Base-by-base conservation (phyloP, 2,888 invertebrate species). In the Hirtodrosophila confusa region DNA sequence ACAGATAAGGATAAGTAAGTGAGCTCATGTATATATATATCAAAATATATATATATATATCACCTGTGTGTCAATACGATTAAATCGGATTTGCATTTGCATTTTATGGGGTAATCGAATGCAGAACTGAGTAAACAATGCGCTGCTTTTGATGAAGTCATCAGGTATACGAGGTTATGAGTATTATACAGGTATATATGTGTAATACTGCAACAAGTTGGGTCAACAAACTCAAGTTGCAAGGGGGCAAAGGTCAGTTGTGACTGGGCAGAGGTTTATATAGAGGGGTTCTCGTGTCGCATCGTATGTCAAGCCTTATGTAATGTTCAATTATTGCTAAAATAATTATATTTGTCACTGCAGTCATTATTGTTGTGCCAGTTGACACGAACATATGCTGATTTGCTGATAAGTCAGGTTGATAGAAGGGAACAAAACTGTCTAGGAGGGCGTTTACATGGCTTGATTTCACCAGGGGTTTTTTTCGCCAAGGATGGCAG, bases 21-120 rank as follows among this genome's bases (percentile, higher is more conserved):
- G 31, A 5, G 27, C 17, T 17, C 17, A 17, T 17, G 17, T 17
- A 17, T 17, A 17, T 17, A 17, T 17, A 27, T 27, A 27, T 27
- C 27, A 27, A 27, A 27, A 27, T 27, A 6, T 17, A 17, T 17
- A 17, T 17, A 17, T 27, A 10, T 5, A 36, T 41, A 12, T 2
- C 40, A 60, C 43, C 49, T 44, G 11, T 48, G 4, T 33, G 45
- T 49, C 12, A 40, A 65, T 33, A 45, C 36, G n/a, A 35, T 51
- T 51, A 50, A 51, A 55, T 49, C 36, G 11, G 31, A 57, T 51
- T 49, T 51, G 41, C 51, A 75, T 75, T 66, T 62, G 41, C 49
- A 54, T 71, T 17, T 17, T 56, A 51, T 74, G 55, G 29, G 49
- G 43, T 56, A 75, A 75, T 63, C 48, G 53, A 2, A 41, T 66